phyloP scores from a whole-genome alignment of 35 echinoderm and acorn worm genomes.

The Lytechinus variegatus region DNA sequence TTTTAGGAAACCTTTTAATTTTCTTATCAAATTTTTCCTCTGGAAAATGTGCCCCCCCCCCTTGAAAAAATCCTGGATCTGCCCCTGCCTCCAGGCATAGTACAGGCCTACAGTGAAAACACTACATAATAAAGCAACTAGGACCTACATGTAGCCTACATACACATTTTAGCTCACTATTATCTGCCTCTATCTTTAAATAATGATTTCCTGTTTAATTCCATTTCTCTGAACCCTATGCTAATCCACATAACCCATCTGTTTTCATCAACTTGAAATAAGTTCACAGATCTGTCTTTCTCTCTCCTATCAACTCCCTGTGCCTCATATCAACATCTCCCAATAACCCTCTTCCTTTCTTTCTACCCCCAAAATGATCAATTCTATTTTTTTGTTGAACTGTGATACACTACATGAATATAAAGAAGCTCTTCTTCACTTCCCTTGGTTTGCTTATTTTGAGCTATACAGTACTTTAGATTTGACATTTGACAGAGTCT shows the following conservation, averaged over 20 bases:
- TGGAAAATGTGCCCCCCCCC: too few species aligned
- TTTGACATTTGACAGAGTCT: background rate
- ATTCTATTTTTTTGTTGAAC: background rate
- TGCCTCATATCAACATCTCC: background rate
- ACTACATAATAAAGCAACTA: background rate
- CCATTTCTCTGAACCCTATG: background rate
- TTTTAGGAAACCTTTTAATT: too few species aligned
- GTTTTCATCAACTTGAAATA: background rate
- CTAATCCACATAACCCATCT: background rate
- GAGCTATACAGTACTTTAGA: background rate
- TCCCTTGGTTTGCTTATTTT: background rate
- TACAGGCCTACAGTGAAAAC: background rate
- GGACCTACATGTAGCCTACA: too few species aligned
- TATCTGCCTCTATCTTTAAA: constrained; percentile 6
- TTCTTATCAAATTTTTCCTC: too few species aligned
- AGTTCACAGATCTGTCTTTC: background rate
- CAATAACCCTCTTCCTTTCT: background rate
- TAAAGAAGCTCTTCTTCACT: background rate
- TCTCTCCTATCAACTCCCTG: background rate
- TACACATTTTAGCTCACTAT: background rate
- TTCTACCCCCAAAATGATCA: background rate
- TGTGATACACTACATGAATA: background rate
- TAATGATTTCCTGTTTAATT: background rate
- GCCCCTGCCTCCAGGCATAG: too few species aligned
- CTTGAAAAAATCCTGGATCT: too few species aligned